phyloP scores from a whole-genome alignment of 2,113 vertebrate genomes.

The Mionectes macconnelli region DNA sequence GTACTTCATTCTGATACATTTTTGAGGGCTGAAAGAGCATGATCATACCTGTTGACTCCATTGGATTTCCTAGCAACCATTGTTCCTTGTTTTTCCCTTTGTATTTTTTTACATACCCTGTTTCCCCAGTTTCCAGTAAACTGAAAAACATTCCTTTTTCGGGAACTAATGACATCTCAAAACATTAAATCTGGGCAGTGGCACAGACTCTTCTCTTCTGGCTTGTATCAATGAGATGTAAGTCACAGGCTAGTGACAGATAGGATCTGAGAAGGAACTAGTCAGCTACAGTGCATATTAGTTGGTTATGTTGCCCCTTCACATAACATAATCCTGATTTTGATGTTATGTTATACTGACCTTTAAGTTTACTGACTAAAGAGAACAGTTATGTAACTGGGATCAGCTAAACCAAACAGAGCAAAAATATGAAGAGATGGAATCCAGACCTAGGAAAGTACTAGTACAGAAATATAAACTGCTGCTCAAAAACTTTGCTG shows the following conservation, averaged over 20 bases:
- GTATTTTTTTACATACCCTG: not conserved
- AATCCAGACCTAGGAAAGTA: not conserved
- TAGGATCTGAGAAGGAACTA: not conserved
- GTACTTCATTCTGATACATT: not conserved
- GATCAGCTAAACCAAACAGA: slow-evolving; percentile 13
- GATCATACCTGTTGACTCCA: slow-evolving; percentile 16
- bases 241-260: not conserved
- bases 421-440: not conserved
- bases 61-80: slow-evolving; percentile 38
- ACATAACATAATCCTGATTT: not conserved
- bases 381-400: not conserved
- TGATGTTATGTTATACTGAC: not conserved
- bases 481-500: not conserved
- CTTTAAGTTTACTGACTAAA: slow-evolving; percentile 23
- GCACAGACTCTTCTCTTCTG: not conserved
- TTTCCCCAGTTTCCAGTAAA: slow-evolving; percentile 12
- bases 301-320: not conserved
- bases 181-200: not conserved
- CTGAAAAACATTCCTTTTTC: not conserved
- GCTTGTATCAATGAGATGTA: not conserved
- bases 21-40: slow-evolving; percentile 25
- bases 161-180: not conserved
- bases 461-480: not conserved
- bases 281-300: not conserved
- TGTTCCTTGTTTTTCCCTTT: slow-evolving; percentile 10